These are phyloP conservation scores for Dryobates pubescens DNA, from an alignment of 2,797 vertebrate species.

Conservation along the genomic window DNA sequence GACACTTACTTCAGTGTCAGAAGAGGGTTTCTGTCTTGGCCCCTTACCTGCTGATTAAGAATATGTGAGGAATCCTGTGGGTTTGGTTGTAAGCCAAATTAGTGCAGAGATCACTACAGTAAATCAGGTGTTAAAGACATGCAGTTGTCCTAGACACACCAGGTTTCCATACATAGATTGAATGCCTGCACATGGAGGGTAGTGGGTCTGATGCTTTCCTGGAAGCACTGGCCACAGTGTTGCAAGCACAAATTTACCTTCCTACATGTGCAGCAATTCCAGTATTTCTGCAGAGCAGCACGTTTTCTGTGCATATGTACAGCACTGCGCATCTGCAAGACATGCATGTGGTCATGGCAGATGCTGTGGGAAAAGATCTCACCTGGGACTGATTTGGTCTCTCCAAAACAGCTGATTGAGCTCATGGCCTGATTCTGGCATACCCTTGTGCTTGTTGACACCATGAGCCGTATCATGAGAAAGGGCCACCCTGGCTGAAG, in stretches of 20 bases:
- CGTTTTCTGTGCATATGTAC: neutral
- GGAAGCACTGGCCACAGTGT: neutral
- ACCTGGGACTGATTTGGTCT: neutral
- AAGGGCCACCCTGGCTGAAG: neutral
- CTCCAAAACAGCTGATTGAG: neutral
- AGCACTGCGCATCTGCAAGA: neutral
- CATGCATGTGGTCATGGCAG: neutral
- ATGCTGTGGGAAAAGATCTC: neutral
- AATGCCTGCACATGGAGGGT: neutral
- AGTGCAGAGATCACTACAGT: neutral
- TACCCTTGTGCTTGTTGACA: rapidly evolving
- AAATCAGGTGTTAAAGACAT: neutral
- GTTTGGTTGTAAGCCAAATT: neutral
- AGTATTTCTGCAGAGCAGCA: neutral
- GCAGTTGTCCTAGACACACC: neutral
- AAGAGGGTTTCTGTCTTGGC: neutral
- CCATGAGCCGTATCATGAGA: neutral
- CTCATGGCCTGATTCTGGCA: neutral
- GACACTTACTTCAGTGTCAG: neutral
- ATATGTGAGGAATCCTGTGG: rapidly evolving
- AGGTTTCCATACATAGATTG: neutral
- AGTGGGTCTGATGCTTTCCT: neutral
- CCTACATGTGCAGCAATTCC: neutral
- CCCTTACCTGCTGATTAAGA: neutral
- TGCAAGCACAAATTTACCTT: neutral